Evolutionary conservation across 2,113 vertebrate genomes (phyloP).

Genomic region (Hemiprocne comata): DNA sequence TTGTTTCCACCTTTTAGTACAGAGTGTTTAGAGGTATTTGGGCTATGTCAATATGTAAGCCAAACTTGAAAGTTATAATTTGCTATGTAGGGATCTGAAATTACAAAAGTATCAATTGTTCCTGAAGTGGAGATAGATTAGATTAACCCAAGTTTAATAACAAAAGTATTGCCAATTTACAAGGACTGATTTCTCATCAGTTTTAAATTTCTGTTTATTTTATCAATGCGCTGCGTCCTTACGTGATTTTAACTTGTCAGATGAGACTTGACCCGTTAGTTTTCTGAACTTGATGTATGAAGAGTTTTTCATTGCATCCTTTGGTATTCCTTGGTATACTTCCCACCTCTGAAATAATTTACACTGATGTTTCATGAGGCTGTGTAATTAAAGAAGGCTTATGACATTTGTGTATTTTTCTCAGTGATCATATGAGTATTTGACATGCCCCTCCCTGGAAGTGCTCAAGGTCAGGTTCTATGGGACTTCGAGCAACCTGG

Average conservation of each 20-base stretch:
- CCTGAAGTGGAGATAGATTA: background rate
- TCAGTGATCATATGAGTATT: background rate
- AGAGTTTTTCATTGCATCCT: background rate
- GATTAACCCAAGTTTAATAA: background rate
- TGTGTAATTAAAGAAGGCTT: background rate
- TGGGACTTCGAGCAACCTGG: too few relatives aligned
- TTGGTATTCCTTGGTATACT: background rate
- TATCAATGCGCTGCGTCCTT: background rate
- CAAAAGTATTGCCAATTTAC: background rate
- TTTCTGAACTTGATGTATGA: background rate
- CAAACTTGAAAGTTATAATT: background rate
- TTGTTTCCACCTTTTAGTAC: background rate
- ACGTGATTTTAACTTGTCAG: background rate
- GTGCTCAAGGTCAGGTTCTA: too few relatives aligned
- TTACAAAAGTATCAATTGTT: background rate
- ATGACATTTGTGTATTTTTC: fast-evolving
- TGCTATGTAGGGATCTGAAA: background rate
- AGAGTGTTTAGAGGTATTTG: background rate
- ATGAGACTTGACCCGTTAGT: background rate
- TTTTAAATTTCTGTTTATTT: background rate
- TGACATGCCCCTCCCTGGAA: too few relatives aligned
- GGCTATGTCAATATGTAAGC: background rate
- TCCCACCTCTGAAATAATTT: background rate
- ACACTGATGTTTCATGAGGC: background rate
- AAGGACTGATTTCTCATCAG: background rate